Base-by-base conservation (phyloP, 2,797 vertebrate genomes). In the Hemitrygon akajei region DNA sequence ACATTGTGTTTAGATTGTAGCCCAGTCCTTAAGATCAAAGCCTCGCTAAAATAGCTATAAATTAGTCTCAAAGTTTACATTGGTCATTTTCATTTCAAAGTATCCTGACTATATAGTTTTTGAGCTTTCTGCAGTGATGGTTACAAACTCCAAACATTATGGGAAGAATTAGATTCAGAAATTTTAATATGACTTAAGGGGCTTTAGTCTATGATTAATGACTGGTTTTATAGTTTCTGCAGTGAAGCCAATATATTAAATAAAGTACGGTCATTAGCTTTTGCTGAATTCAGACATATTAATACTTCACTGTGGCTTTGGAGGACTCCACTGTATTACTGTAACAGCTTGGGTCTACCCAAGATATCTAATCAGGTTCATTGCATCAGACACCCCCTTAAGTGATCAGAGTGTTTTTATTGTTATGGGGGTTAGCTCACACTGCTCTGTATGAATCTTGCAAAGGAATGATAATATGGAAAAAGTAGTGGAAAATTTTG, bases 221-320 rank as follows among this genome's bases (percentile, higher is more conserved):
- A 93, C 27, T 30, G 75, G 71, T 93, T 93, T 93, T 71, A 93
- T 93, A 47, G 69, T 93, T 93, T 76, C 71, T 93, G 22, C 71
- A 75, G 40, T 30, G 91, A 93, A 56, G 71, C 69, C 71, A 75
- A 76, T 93, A 93, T 75, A 47, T 93, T 76, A 92, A 92, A 22
- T 91, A 92, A 92, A 27, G 91, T 47, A 92, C 16, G 10, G 73
- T 47, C 71, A 92, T 92, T 69, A 92, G 69, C 69, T 92, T 92
- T 75, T 75, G 56, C 71, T 75, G 71, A 93, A 75, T 76, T 93
- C 71, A 76, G 27, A 58, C 18, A 93, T 71, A 93, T 93, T 75
- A 73, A 93, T 93, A 76, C 71, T 76, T 75, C 71, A 66, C 25
- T 76, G 40, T 73, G 91, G 76, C 37, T 93, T 93, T 56, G 47